Percentiles rank a stretch among this genome's conserved stretches.
Conservation (phyloP, 2,797 vertebrate species). For the Neosilurus hyrtlii region DNA sequence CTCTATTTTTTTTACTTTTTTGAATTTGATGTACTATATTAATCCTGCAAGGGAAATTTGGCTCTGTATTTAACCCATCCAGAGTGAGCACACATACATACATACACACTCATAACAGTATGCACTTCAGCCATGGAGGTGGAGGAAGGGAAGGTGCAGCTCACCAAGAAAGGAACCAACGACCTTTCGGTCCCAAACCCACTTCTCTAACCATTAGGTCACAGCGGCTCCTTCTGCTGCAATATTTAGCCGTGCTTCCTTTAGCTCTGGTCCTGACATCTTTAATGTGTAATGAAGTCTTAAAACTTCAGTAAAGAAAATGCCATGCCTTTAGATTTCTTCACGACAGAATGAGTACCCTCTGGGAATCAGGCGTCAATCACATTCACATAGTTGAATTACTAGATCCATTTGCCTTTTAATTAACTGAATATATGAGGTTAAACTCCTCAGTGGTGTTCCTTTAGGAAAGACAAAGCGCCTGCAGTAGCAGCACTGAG, state of each 20-base stretch:
- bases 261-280: not conserved
- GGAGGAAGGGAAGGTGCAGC: too few species aligned
- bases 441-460: not conserved
- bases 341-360: conserved; percentile 3
- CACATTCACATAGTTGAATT: conserved; percentile 21
- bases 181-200: too few species aligned
- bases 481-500: not conserved
- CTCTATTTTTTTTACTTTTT: not conserved
- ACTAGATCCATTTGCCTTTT: conserved; percentile 33
- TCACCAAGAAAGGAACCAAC: too few species aligned
- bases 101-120: too few species aligned
- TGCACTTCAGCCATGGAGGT: too few species aligned
- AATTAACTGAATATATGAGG: conserved; percentile 29
- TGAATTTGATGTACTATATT: too few species aligned
- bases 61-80: too few species aligned
- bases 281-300: conserved; percentile 3
- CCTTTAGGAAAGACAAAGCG: not conserved
- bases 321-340: conserved; percentile 6
- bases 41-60: too few species aligned
- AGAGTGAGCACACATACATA: too few species aligned
- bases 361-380: not conserved
- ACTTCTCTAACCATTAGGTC: too few species aligned
- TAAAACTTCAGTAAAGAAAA: not conserved
- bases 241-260: not conserved
- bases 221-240: too few species aligned